phyloP scores from a whole-genome alignment of 2,113 vertebrate species.

The Lasiurus cinereus region DNA sequence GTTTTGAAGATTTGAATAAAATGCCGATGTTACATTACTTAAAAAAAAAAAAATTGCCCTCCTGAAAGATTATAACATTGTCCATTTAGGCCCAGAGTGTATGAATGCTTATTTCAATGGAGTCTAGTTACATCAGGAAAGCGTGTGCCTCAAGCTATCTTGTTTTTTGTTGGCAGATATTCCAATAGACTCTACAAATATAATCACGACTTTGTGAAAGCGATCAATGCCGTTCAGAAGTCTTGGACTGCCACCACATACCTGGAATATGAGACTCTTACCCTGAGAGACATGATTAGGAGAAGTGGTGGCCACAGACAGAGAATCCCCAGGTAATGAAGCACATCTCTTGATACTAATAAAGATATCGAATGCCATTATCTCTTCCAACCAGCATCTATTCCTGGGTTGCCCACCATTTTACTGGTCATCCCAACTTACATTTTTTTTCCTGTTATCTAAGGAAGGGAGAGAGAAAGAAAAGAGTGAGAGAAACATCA shows the following conservation, averaged over 20 bases:
- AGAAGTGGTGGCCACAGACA: conserved; percentile 91
- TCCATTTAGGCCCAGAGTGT: background rate
- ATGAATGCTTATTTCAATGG: background rate
- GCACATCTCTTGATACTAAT: background rate
- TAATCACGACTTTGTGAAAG: conserved; percentile 89
- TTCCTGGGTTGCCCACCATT: background rate
- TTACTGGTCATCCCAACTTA: background rate
- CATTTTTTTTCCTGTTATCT: background rate
- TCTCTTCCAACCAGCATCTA: background rate
- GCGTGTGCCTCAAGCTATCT: background rate
- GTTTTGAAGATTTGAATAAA: conserved; percentile 90
- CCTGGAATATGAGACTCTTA: conserved; percentile 89
- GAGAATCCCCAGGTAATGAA: conserved; percentile 87
- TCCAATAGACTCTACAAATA: conserved; percentile 87
- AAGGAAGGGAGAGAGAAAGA: background rate
- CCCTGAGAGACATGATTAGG: conserved; percentile 89
- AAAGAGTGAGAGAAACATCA: background rate
- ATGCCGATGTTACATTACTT: conserved; percentile 81
- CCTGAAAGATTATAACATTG: background rate
- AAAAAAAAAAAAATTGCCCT: background rate
- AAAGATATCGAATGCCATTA: background rate
- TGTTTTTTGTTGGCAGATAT: conserved; percentile 84
- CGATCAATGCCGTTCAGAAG: conserved; percentile 93
- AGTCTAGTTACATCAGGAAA: background rate
- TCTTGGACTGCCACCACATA: conserved; percentile 94